Percentiles rank a stretch among this genome's conserved stretches.
phyloP scores from a whole-genome alignment of 2,113 vertebrate genomes.

The Zootoca vivipara region DNA sequence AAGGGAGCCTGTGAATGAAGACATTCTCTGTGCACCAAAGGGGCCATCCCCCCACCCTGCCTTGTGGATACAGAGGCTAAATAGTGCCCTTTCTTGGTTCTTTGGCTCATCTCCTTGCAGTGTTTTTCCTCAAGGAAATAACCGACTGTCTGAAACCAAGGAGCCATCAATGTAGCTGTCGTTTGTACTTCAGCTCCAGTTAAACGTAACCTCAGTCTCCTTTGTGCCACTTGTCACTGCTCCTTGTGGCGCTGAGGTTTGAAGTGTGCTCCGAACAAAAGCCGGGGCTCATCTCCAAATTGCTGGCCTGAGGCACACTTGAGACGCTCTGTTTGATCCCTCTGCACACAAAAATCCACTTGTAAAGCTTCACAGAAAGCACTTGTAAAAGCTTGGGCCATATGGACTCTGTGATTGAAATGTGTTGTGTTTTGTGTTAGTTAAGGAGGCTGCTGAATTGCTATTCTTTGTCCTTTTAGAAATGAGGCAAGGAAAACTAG shows the following conservation, averaged over 20 bases:
- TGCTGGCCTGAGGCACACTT: conserved; percentile 54
- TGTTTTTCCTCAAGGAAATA: conserved; percentile 47
- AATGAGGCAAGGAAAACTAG: background rate
- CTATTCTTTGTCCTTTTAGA: conserved; percentile 21
- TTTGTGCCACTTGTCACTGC: conserved; percentile 49
- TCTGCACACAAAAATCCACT: conserved; percentile 61
- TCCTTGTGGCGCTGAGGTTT: conserved; percentile 36
- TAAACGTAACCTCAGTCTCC: conserved; percentile 59
- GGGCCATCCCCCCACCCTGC: conserved; percentile 37
- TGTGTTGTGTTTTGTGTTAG: conserved; percentile 12
- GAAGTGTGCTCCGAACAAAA: conserved; percentile 54
- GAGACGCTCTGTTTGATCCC: conserved; percentile 58
- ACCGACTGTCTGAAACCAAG: conserved; percentile 47
- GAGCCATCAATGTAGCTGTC: conserved; percentile 53
- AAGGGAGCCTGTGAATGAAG: conserved; percentile 21
- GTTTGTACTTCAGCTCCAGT: conserved; percentile 55
- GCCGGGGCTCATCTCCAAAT: conserved; percentile 58
- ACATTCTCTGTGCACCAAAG: conserved; percentile 4
- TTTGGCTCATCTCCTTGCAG: conserved; percentile 43
- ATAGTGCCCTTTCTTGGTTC: conserved; percentile 55
- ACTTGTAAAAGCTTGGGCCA: conserved; percentile 49
- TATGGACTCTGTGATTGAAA: conserved; percentile 18
- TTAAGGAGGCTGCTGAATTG: conserved; percentile 30
- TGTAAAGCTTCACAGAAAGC: conserved; percentile 52
- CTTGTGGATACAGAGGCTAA: conserved; percentile 34